phyloP scores from a whole-genome alignment of 2,888 invertebrate species.

The Sceliomorpha sp. region DNA sequence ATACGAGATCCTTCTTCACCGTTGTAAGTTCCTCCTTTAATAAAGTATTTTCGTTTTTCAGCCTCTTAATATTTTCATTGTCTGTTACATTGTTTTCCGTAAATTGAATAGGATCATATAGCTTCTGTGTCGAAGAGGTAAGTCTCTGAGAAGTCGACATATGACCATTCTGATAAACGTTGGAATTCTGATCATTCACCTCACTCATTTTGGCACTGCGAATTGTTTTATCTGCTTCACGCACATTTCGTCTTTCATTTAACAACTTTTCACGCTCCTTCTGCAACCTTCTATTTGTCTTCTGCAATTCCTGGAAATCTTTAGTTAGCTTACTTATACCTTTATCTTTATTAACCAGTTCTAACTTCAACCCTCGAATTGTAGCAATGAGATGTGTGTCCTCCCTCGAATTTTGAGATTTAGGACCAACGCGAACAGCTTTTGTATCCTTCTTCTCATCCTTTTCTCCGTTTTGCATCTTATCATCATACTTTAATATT shows the following conservation, averaged over 20 bases:
- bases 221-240: too few species aligned
- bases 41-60: slow-evolving; percentile 82
- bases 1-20: slow-evolving; percentile 88
- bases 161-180: slow-evolving; percentile 73
- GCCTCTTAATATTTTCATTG: slow-evolving; percentile 81
- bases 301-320: slow-evolving; percentile 88
- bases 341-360: slow-evolving; percentile 88
- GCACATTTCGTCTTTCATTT: slow-evolving; percentile 75
- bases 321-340: slow-evolving; percentile 86
- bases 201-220: slow-evolving; percentile 62
- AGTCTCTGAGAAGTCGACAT: slow-evolving; percentile 64
- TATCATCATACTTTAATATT: slow-evolving; percentile 60
- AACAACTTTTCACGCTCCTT: slow-evolving; percentile 85
- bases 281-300: slow-evolving; percentile 88
- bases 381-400: slow-evolving; percentile 90
- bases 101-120: slow-evolving; percentile 78
- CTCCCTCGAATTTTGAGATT: slow-evolving; percentile 83
- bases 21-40: slow-evolving; percentile 85
- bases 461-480: slow-evolving; percentile 53
- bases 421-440: slow-evolving; percentile 53
- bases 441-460: slow-evolving; percentile 66
- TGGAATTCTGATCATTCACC: slow-evolving; percentile 75
- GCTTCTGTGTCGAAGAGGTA: slow-evolving; percentile 69
- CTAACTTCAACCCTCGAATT: slow-evolving; percentile 88
- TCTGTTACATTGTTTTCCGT: slow-evolving; percentile 78